Evolutionary conservation across 2,113 vertebrate species (phyloP), one percentile per base, ranked within the genome.

Genomic region (Anseranas semipalmata): DNA sequence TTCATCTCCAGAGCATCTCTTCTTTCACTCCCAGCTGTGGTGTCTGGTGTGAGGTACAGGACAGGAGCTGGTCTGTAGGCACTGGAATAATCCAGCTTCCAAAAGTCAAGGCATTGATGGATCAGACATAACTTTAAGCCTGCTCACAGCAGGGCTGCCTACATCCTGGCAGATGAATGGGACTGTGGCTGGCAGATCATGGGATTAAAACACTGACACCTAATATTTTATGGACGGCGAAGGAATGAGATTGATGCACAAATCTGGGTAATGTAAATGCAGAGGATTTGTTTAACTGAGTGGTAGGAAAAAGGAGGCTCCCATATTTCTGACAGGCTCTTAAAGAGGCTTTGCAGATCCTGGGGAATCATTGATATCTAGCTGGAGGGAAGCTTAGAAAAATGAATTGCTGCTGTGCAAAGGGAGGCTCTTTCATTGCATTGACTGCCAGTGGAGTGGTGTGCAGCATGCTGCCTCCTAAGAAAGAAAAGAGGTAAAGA

Each of bases 211-310:
- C 58, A 43, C 41, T 79, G 91, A 71, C 78, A 85, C 74, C 53
- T 76, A 78, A 73, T 91, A 83, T 95, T 96, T 97, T 76, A 94
- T 85, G 82, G 62, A 56, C 28, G 63, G 65, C 73, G 70, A 93
- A 82, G 62, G 84, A 80, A 91, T 68, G 85, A 91, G 90, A 86
- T 93, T 72, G 92, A 96, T 96, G 87, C 77, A 60, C 55, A 22
- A 75, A 33, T 72, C 63, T 87, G 66, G 15, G 20, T 79, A 84
- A 75, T 88, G 90, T 87, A 79, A 95, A 94, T 93, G 95, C 71
- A 96, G 96, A 95, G 62, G 17, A 35, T 89, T 41, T 76, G 80
- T 96, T 95, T 94, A 89, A 93, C 33, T 62, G 87, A 92, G 93
- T 62, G 74, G 24, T 35, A 85, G 89, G 81, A 87, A 91, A 97